Evolutionary conservation across 2,888 invertebrate species (phyloP), one percentile per base, ranked within the genome.

Genomic region (Myopa tessellatipennis): DNA sequence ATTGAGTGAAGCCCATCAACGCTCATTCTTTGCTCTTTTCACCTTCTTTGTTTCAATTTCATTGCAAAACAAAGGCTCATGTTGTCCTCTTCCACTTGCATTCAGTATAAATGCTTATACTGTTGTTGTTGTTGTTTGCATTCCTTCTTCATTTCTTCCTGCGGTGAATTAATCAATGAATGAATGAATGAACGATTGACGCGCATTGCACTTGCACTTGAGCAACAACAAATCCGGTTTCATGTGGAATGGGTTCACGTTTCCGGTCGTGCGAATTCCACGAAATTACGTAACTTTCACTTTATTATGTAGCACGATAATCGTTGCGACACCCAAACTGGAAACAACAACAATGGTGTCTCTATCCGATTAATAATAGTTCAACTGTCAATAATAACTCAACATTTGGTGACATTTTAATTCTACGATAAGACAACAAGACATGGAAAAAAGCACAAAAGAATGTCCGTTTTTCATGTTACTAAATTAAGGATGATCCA

Each of bases 231-330:
- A 82, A 83, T 83, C 86, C 84, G 83, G 86, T 84, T 83, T 82
- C 77, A 77, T 63, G 74, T 78, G 76, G 78, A 80, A 80, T 79
- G 83, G 83, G 6, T 40, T 12, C n/a, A 38, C 68, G 69, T n/a
- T 45, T 34, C 55, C 55, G 38, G 82, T 77, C 55, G 45, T 36
- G 77, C 73, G 81, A 82, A 83, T 83, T 81, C 78, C 63, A 77
- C 70, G 78, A 82, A 80, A 81, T 85, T 86, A 86, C 86, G 85
- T 85, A 85, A 85, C 86, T 85, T 85, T 86, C 85, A 84, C 86
- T 84, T 79, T 65, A 50, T 55, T 72, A 65, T 36, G n/a, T 40
- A 36, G 38, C 55, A 26, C 4, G n/a, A 14, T 18, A 4, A 52
- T 26, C n/a, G n/a, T 45, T 26, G 50, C 69, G 26, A 5, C 67